Conservation (phyloP, 2,113 vertebrate genomes). For the Stercorarius parasiticus region DNA sequence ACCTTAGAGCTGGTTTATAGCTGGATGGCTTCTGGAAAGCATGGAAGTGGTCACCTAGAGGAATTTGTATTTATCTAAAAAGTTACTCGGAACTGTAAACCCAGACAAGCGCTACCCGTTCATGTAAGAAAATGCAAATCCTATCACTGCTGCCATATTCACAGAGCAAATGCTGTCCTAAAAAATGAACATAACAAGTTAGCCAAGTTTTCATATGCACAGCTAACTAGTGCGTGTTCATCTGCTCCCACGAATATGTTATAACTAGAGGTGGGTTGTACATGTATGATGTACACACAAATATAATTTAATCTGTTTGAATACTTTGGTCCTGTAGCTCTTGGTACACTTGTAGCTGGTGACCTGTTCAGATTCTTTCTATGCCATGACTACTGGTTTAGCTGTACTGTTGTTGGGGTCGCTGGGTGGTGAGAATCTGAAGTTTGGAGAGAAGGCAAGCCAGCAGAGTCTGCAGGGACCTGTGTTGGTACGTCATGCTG, state of each 20-base stretch:
- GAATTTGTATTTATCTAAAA: neutral
- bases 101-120: neutral
- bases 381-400: neutral
- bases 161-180: neutral
- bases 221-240: neutral
- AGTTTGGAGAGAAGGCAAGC: neutral
- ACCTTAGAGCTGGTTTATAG: neutral
- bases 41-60: neutral
- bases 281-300: neutral
- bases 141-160: neutral
- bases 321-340: neutral
- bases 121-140: neutral
- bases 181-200: neutral
- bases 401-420: neutral
- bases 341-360: neutral
- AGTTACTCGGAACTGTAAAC: neutral
- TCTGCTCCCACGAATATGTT: neutral
- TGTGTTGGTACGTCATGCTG: accelerated
- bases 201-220: neutral
- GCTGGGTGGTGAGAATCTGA: neutral
- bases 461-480: neutral
- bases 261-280: neutral
- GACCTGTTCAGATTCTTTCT: neutral
- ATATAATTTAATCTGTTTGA: neutral
- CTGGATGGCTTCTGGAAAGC: neutral